Evolutionary conservation across 2,113 vertebrate species (phyloP), one percentile per base, ranked within the genome.

Genomic region (Tupaia tana): DNA sequence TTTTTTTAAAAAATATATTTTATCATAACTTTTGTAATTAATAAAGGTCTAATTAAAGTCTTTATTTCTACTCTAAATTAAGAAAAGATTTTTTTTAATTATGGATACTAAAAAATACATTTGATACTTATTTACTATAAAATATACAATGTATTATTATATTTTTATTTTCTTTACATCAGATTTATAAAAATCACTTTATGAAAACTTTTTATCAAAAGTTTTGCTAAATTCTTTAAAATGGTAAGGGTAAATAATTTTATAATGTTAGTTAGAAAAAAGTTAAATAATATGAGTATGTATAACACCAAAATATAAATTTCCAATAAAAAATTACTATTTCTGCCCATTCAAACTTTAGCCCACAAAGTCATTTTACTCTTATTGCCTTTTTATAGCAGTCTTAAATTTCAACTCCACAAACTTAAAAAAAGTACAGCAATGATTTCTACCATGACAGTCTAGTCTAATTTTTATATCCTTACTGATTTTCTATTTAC

Each of bases 401-500:
- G 85, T 84, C 58, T 70, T 85, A 79, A 89, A 89, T 89, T 89
- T 71, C n/a, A 85, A 71, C 73, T 71, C 29, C n/a, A 79, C n/a
- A 79, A 71, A 34, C 80, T 89, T 79, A 56, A 83, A 73, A 83
- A 83, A 84, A 71, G 29, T 84, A 1, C 56, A 84, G 43, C 58
- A 19, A 79, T 89, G 7, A 84, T 73, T 85, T 93, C 73, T 73
- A n/a, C 9, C 12, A 25, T 67, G 25, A 19, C 54, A 43, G 22
- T 77, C 24, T 71, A 79, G 24, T 10, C 43, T 95, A 85, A 74
- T 25, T 95, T 93, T 52, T 89, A 89, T 84, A 69, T 74, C 12
- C 11, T 67, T 52, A 82, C 16, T 75, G n/a, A 54, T 73, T 89
- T 66, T 75, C 19, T 71, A 34, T 70, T 22, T 79, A 64, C 8